These are phyloP conservation scores for Trematomus loennbergii DNA, from an alignment of 2,113 vertebrate genomes.

Conservation along the genomic window DNA sequence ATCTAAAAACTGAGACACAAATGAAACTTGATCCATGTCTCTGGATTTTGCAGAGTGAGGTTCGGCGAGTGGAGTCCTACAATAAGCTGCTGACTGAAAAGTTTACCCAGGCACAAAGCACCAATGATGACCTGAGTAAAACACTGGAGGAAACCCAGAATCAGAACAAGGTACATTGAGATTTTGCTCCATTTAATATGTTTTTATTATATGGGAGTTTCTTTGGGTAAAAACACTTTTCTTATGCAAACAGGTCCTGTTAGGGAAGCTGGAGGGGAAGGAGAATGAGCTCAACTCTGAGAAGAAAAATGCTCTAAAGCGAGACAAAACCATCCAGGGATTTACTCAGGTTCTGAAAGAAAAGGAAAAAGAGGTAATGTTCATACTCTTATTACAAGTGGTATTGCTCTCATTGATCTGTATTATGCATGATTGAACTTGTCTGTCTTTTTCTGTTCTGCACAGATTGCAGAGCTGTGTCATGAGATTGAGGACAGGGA, in stretches of 20 bases:
- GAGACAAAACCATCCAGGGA: conserved; percentile 98
- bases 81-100: conserved; percentile 79
- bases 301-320: conserved; percentile 93
- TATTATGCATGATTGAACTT: not conserved
- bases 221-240: not conserved
- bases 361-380: conserved; percentile 91
- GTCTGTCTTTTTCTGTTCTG: conserved; percentile 26
- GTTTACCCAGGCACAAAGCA: conserved; percentile 70
- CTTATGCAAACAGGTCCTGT: conserved; percentile 83
- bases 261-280: conserved; percentile 87
- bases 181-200: not conserved
- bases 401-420: not conserved
- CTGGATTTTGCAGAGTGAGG: conserved; percentile 65
- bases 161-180: conserved; percentile 77
- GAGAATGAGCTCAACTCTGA: conserved; percentile 89
- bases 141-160: conserved; percentile 75
- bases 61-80: conserved; percentile 70
- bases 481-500: conserved; percentile 90
- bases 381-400: not conserved
- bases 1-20: too few species aligned
- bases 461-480: conserved; percentile 89
- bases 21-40: conserved; percentile 4
- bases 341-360: conserved; percentile 90
- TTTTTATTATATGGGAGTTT: not conserved
- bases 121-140: conserved; percentile 70